Base-by-base conservation (phyloP, 2,888 invertebrate genomes). In the Cremastinae sp. region DNA sequence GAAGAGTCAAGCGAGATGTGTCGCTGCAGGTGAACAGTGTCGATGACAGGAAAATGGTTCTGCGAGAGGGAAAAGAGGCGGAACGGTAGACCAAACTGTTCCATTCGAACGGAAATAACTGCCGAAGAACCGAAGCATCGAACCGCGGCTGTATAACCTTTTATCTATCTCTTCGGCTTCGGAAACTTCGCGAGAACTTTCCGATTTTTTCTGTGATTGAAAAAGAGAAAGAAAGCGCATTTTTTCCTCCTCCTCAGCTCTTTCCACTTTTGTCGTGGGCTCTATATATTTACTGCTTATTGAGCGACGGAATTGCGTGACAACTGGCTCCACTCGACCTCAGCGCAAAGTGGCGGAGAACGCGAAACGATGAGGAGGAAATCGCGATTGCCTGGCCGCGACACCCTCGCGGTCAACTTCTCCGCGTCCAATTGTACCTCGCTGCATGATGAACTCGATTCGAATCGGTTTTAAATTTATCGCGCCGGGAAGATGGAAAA, bases 81-180 rank as follows among this genome's bases (percentile, higher is more conserved):
- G 28, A 12, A 2, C 7, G n/a, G 12, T n/a, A n/a, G 22, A 41
- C 12, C 22, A 2, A 39, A 22, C 9, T 53, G 56, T 74, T 71
- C 59, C 77, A 75, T 78, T 80, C 78, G 77, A 78, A 59, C 79
- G 79, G 80, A 83, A 84, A 85, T 81, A 84, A 83, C 79, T 76
- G 73, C 58, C 78, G 70, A 83, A 83, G 83, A 84, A 84, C 81
- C 80, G 78, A 75, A 65, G 49, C 75, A 62, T 75, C 75, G 72
- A 58, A 75, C 77, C 72, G 77, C 69, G 58, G 61, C 49, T 62
- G 62, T 53, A 47, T 58, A 75, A 64, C 66, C 68, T 78, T 77
- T 77, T 75, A 71, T 74, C 70, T 74, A 65, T 58, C 66, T 66
- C 62, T 53, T 65, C 58, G 61, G 53, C 58, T 66, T 45, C 37